A percentile compares a stretch with the other conserved stretches of the same genome.
These are phyloP conservation scores for Collichthys lucidus DNA, from an alignment of 2,113 vertebrate genomes.

Conservation along the genomic window DNA sequence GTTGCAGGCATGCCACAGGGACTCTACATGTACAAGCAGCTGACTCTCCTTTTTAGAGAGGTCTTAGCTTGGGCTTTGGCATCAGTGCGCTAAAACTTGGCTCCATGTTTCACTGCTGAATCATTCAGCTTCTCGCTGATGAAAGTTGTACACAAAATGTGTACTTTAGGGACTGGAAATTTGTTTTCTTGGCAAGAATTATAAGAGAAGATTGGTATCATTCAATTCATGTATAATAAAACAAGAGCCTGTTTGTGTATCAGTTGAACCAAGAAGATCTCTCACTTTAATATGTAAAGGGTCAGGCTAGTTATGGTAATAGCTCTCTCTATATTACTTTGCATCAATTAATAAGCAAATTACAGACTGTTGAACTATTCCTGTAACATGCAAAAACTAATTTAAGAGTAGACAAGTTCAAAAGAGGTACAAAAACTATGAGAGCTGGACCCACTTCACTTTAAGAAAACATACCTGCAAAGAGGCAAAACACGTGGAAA, in stretches of 20 bases:
- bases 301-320: no score
- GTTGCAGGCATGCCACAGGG: constrained; percentile 61
- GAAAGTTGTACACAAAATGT: background rate
- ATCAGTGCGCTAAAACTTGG: constrained; percentile 24
- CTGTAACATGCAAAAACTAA: no score
- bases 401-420: no score
- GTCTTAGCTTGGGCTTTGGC: constrained; percentile 27
- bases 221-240: no score
- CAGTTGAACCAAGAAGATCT: no score
- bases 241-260: no score
- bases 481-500: no score
- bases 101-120: background rate
- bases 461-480: background rate
- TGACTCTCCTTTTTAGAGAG: constrained; percentile 73
- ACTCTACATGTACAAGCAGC: constrained; percentile 61
- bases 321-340: no score
- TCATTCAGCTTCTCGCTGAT: background rate
- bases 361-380: no score
- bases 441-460: background rate
- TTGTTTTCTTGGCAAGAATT: background rate
- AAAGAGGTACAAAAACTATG: background rate
- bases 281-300: no score
- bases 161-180: background rate
- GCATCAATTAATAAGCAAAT: no score
- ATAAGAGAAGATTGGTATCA: background rate